These are phyloP conservation scores for Andrena haemorrhoa DNA, from an alignment of 2,888 invertebrate species.

Conservation along the genomic window DNA sequence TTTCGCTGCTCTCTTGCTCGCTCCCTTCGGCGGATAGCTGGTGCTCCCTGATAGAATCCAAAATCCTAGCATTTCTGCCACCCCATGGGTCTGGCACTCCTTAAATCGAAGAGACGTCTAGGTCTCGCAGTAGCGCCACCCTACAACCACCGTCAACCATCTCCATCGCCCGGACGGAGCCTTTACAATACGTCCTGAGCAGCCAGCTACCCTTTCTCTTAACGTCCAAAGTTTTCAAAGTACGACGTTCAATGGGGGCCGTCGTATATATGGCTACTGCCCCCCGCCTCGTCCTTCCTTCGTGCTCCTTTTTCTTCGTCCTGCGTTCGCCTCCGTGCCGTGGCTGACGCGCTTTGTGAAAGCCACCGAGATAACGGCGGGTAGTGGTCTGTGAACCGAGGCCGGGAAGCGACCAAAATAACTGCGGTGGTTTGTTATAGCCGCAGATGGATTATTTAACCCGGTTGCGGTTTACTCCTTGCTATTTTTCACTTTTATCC, in stretches of 20 bases:
- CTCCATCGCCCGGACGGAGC: slow-evolving; percentile 70
- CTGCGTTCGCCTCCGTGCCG: slow-evolving; percentile 55
- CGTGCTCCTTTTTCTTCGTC: slow-evolving; percentile 58
- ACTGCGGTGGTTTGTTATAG: slow-evolving; percentile 49
- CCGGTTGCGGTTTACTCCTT: not conserved
- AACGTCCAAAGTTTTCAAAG: slow-evolving; percentile 85
- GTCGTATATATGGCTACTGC: slow-evolving; percentile 74
- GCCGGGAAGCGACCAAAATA: slow-evolving; percentile 59
- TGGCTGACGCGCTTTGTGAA: slow-evolving; percentile 77
- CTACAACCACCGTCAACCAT: slow-evolving; percentile 64
- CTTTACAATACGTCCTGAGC: slow-evolving; percentile 83
- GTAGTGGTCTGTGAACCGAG: slow-evolving; percentile 56
- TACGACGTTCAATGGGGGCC: slow-evolving; percentile 82
- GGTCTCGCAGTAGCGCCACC: slow-evolving; percentile 70
- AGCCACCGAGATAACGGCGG: slow-evolving; percentile 72
- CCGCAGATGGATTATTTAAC: slow-evolving; percentile 36
- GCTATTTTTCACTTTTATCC: too few relatives aligned
- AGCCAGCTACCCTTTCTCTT: slow-evolving; percentile 83
- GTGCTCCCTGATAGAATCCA: slow-evolving; percentile 72
- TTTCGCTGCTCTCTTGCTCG: slow-evolving; percentile 57
- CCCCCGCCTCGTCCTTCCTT: slow-evolving; percentile 53
- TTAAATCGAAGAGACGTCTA: slow-evolving; percentile 78
- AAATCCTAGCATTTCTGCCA: slow-evolving; percentile 73
- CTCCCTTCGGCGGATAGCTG: slow-evolving; percentile 28
- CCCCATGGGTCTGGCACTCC: slow-evolving; percentile 69